Conservation (phyloP, 2,797 vertebrate species). For the Lacerta bilineata region DNA sequence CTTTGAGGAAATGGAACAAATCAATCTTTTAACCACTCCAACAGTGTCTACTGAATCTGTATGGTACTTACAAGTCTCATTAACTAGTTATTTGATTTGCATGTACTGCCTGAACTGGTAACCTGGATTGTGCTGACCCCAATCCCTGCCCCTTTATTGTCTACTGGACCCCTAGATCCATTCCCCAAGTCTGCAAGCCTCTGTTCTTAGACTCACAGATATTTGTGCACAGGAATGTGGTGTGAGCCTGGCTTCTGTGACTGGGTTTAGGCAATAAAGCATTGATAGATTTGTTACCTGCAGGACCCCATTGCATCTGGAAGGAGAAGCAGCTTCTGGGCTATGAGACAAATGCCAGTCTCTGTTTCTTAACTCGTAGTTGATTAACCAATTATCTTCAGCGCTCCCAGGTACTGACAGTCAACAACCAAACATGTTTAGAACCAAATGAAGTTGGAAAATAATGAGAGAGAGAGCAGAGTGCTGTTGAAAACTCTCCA, state of each 20-base stretch:
- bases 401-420: background rate
- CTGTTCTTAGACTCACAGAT: background rate
- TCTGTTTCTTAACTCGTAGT: background rate
- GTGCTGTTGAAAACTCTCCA: slow-evolving; percentile 19
- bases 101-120: background rate
- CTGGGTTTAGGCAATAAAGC: background rate
- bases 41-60: background rate
- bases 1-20: background rate
- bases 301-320: background rate
- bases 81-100: background rate
- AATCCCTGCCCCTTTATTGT: background rate
- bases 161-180: background rate
- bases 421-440: slow-evolving; percentile 1
- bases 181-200: background rate
- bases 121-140: background rate
- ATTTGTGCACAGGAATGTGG: background rate
- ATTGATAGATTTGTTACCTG: background rate
- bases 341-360: background rate
- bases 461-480: background rate
- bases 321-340: background rate
- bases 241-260: background rate
- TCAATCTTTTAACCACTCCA: background rate
- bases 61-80: background rate
- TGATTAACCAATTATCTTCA: slow-evolving; percentile 16
- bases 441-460: background rate